phyloP scores from a whole-genome alignment of 2,113 vertebrate genomes.

The Chiloscyllium plagiosum region DNA sequence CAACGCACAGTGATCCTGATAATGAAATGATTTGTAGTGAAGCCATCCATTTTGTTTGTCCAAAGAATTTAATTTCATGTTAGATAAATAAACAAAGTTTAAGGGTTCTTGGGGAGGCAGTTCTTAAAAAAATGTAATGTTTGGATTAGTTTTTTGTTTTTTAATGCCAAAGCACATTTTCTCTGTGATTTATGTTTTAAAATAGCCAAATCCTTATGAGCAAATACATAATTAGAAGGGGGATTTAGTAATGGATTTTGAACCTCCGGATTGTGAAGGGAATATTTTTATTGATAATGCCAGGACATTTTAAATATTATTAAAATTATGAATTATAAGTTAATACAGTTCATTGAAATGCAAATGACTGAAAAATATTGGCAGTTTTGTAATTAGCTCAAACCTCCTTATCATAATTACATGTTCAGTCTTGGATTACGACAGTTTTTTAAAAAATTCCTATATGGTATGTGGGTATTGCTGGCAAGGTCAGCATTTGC shows the following conservation, averaged over 20 bases:
- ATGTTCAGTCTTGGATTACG: neutral
- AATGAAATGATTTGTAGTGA: neutral
- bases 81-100: neutral
- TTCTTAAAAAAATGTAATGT: neutral
- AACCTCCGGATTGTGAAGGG: neutral
- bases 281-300: neutral
- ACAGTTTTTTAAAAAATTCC: neutral
- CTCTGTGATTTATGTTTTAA: neutral
- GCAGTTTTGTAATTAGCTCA: neutral
- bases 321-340: neutral
- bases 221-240: neutral
- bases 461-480: no score
- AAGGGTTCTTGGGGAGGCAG: neutral
- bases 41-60: neutral
- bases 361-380: neutral
- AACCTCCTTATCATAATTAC: neutral
- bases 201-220: neutral
- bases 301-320: neutral
- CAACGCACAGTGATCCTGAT: neutral
- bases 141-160: neutral
- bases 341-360: neutral
- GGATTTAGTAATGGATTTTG: neutral
- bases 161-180: neutral
- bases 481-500: no score
- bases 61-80: neutral